A percentile compares a stretch with the other conserved stretches of the same genome.
Evolutionary conservation across 2,888 invertebrate species (phyloP).

Genomic region (Neelides folsomi): DNA sequence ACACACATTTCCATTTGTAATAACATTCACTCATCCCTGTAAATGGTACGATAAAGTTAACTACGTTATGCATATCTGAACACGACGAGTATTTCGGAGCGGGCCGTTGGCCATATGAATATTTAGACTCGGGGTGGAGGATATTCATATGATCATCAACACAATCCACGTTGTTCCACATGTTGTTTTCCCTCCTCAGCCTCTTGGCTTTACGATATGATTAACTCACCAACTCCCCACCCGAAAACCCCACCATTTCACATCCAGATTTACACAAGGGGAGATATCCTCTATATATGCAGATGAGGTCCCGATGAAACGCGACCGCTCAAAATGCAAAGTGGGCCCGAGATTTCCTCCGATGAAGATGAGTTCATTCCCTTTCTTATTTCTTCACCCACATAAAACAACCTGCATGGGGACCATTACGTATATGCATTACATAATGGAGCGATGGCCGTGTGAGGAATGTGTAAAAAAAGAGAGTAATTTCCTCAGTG

Average conservation of each 20-base stretch:
- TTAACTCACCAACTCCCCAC: not conserved
- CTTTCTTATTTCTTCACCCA: not conserved
- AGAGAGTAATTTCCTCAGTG: too few species aligned
- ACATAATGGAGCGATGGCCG: too few species aligned
- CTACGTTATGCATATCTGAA: constrained; percentile 33
- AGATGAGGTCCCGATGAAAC: not conserved
- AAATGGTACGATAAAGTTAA: constrained; percentile 32
- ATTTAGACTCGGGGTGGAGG: constrained; percentile 5
- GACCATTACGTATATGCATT: not conserved
- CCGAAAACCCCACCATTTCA: not conserved
- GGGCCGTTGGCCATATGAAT: too few species aligned
- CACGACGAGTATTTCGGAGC: constrained; percentile 4
- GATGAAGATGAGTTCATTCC: not conserved
- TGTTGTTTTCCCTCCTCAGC: constrained; percentile 7
- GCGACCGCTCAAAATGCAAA: too few species aligned
- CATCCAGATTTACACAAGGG: not conserved
- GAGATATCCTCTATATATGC: constrained; percentile 5
- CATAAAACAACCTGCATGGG: not conserved
- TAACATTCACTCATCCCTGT: constrained; percentile 32
- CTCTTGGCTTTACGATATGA: constrained; percentile 6
- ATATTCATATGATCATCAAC: constrained; percentile 17
- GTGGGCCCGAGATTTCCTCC: too few species aligned
- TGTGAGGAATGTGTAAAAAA: too few species aligned
- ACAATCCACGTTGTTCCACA: constrained; percentile 3
- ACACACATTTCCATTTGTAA: constrained; percentile 32